Percentiles rank a stretch among this genome's conserved stretches.
Evolutionary conservation across 2,888 invertebrate species (phyloP).

Genomic region (Drosophila atripex): DNA sequence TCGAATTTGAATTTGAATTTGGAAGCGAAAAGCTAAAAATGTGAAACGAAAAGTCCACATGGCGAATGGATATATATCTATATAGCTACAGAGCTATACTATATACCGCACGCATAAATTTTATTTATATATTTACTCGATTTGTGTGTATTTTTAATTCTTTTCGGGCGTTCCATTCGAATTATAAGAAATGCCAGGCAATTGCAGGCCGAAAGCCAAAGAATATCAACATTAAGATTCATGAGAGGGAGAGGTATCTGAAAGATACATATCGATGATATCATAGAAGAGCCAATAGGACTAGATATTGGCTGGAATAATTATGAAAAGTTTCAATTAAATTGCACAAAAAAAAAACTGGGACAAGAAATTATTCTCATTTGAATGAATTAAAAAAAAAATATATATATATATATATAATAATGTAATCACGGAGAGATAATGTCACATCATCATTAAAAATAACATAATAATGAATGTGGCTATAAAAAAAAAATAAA

Average conservation of each 20-base stretch:
- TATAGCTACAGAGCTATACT: not conserved
- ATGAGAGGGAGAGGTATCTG: too few relatives aligned
- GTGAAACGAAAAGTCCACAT: slow-evolving; percentile 39
- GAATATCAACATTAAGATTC: slow-evolving; percentile 55
- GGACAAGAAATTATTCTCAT: too few relatives aligned
- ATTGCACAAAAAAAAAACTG: too few relatives aligned
- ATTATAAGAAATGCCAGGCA: slow-evolving; percentile 51
- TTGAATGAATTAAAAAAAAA: too few relatives aligned
- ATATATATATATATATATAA: too few relatives aligned
- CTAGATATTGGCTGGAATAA: too few relatives aligned
- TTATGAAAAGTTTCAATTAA: too few relatives aligned
- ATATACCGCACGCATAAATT: slow-evolving; percentile 13
- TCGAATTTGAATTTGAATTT: not conserved
- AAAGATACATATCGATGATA: slow-evolving; percentile 36
- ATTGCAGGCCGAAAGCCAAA: slow-evolving; percentile 30
- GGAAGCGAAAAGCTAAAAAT: slow-evolving; percentile 37
- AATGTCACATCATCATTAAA: slow-evolving; percentile 3
- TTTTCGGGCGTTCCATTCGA: slow-evolving; percentile 56
- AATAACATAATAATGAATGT: slow-evolving; percentile 3
- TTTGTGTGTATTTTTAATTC: slow-evolving; percentile 35
- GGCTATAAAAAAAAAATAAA: not conserved
- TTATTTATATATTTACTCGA: slow-evolving; percentile 39
- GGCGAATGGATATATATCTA: slow-evolving; percentile 29
- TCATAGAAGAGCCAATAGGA: slow-evolving; percentile 11
- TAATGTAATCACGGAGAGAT: too few relatives aligned